Base-by-base conservation (phyloP, 2,113 vertebrate genomes). In the Synchiropus splendidus region DNA sequence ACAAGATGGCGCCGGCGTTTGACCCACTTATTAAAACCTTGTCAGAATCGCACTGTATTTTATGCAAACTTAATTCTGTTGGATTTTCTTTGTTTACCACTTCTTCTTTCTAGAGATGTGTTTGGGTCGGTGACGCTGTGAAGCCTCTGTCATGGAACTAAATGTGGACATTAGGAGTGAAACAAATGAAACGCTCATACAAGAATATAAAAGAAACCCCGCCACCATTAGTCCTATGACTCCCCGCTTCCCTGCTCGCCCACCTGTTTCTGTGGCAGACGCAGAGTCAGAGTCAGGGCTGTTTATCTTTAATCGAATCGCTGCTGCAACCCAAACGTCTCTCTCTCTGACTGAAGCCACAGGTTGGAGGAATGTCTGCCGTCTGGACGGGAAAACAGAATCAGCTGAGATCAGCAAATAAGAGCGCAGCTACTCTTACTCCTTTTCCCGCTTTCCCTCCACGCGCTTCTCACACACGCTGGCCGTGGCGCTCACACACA, bases 341-440 rank as follows among this genome's bases (percentile, higher is more conserved):
- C 53, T 34, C 67, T 9, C 53, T 34, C 67, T 9, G 47, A 60
- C 58, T 66, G 70, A 16, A 52, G 72, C 64, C 67, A 48, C 77
- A 78, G 77, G 73, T 78, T 67, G 63, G 14, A 77, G 71, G 64
- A 81, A 78, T 84, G 80, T 81, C 70, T 79, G 68, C 64, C 39
- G 78, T 82, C 78, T 84, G 80, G 71, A 77, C 71, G 72, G 78
- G 77, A 81, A 80, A 69, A 76, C 61, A 59, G 60, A 74, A 79
- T 72, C 80, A 70, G 68, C 74, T 77, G 74, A 78, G 78, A 74
- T 66, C 65, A 71, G 76, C 72, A 60, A 72, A 63, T 66, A 72
- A 73, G 54, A 61, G 47, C 44, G 56, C 41, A 42, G 14, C 45
- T 68, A 64, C 58, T 74, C 57, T 41, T 60, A 52, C 45, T 41